phyloP scores from a whole-genome alignment of 1,140 invertebrate genomes.

The Zophobas morio region DNA sequence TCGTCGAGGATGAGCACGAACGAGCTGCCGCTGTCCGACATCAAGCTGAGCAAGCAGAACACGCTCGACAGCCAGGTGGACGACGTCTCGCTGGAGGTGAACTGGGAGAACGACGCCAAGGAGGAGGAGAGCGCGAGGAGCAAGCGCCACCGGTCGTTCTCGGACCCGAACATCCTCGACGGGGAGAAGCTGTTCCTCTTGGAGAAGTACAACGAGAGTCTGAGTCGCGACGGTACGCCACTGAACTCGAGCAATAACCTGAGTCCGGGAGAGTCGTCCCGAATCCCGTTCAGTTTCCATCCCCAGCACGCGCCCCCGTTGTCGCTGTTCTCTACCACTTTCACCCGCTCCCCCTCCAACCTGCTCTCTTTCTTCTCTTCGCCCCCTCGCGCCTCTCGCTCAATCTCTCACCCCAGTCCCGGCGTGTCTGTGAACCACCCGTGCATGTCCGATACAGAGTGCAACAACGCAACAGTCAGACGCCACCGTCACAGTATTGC shows the following conservation, averaged over 20 bases:
- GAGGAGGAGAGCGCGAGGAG: constrained; percentile 45
- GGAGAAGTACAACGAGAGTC: constrained; percentile 58
- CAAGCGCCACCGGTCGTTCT: constrained; percentile 63
- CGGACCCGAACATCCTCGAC: constrained; percentile 66
- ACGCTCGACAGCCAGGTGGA: constrained; percentile 59
- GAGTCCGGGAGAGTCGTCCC: constrained; percentile 37
- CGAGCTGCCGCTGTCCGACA: constrained; percentile 74
- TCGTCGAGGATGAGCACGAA: constrained; percentile 71
- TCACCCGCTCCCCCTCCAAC: constrained; percentile 67
- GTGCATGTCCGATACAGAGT: constrained; percentile 65
- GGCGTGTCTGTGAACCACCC: constrained; percentile 60
- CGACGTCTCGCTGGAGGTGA: constrained; percentile 60
- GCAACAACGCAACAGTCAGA: constrained; percentile 82
- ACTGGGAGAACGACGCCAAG: constrained; percentile 59
- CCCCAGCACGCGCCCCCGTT: constrained; percentile 66
- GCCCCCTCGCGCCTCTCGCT: constrained; percentile 59
- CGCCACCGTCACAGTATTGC: constrained; percentile 94
- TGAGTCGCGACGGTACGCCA: constrained; percentile 36
- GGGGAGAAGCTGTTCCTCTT: constrained; percentile 57
- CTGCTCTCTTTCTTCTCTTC: constrained; percentile 66
- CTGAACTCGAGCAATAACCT: constrained; percentile 17
- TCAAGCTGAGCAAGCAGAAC: constrained; percentile 61
- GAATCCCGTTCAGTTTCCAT: constrained; percentile 60
- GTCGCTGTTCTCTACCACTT: constrained; percentile 66
- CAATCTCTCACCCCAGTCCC: constrained; percentile 63